phyloP scores from a whole-genome alignment of 53 echinoderm and acorn worm species.

The Paracentrotus lividus region DNA sequence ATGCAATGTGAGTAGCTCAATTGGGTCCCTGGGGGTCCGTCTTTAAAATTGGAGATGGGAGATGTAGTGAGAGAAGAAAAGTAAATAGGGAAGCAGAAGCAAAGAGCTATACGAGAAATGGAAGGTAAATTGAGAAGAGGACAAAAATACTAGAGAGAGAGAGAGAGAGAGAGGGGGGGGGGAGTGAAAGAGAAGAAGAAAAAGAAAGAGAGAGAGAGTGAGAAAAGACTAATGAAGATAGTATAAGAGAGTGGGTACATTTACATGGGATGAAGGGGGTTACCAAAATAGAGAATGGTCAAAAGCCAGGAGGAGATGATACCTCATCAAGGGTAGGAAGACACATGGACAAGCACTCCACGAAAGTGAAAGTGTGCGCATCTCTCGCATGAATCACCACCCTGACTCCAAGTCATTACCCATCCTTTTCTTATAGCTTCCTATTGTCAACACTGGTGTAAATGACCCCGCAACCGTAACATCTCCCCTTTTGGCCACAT shows the following conservation, averaged over 20 bases:
- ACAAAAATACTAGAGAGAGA: neutral
- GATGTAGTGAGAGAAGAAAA: neutral
- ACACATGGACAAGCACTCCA: slow-evolving; percentile 27
- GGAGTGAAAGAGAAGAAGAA: neutral
- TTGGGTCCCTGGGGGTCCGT: neutral
- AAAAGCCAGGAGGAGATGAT: neutral
- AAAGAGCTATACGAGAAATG: too few species aligned
- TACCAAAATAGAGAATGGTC: neutral
- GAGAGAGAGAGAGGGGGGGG: neutral
- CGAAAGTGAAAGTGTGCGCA: slow-evolving; percentile 46
- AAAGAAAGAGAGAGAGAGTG: neutral
- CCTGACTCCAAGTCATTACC: neutral
- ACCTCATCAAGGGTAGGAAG: neutral
- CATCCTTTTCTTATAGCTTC: neutral
- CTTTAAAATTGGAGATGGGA: neutral
- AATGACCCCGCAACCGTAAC: slow-evolving; percentile 32
- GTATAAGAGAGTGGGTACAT: neutral
- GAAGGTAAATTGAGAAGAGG: neutral
- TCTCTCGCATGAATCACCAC: slow-evolving; percentile 20
- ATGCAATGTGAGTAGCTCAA: neutral
- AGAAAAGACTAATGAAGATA: too few species aligned
- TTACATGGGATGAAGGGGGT: neutral
- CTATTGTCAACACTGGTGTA: slow-evolving; percentile 43
- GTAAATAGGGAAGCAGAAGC: neutral
- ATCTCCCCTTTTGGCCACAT: neutral